Percentiles rank a stretch among this genome's conserved stretches.
phyloP scores from a whole-genome alignment of 2,888 invertebrate genomes.

The Polia nebulosa region DNA sequence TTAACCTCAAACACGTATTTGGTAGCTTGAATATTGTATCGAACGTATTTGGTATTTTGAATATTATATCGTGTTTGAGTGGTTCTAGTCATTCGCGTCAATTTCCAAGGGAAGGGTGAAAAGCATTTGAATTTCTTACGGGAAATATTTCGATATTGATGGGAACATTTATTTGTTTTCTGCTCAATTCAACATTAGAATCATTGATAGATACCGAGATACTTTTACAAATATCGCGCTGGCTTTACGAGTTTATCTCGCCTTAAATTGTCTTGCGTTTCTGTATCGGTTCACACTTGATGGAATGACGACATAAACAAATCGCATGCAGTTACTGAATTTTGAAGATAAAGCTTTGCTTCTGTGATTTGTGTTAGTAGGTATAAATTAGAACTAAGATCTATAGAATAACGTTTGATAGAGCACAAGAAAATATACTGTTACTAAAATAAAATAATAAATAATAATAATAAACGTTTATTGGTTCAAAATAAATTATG shows the following conservation, averaged over 20 bases:
- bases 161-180: slow-evolving; percentile 83
- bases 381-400: neutral
- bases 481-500: no score
- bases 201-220: slow-evolving; percentile 79
- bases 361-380: neutral
- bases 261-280: slow-evolving; percentile 26
- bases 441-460: neutral
- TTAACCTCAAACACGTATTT: slow-evolving; percentile 70
- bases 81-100: slow-evolving; percentile 78
- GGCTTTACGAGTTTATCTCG: slow-evolving; percentile 66
- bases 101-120: slow-evolving; percentile 83
- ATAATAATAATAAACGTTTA: no score
- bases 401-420: neutral
- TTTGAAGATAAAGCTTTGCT: slow-evolving; percentile 8
- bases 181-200: slow-evolving; percentile 71
- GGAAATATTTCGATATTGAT: slow-evolving; percentile 79
- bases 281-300: slow-evolving; percentile 22
- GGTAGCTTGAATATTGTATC: slow-evolving; percentile 42
- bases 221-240: slow-evolving; percentile 72
- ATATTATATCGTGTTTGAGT: slow-evolving; percentile 34
- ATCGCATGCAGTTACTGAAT: slow-evolving; percentile 24
- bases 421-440: neutral
- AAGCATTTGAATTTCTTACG: slow-evolving; percentile 82
- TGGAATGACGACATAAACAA: slow-evolving; percentile 27
- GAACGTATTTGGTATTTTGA: slow-evolving; percentile 49